Conservation (phyloP, 2,797 vertebrate species). For the Coracias cyanogaster region DNA sequence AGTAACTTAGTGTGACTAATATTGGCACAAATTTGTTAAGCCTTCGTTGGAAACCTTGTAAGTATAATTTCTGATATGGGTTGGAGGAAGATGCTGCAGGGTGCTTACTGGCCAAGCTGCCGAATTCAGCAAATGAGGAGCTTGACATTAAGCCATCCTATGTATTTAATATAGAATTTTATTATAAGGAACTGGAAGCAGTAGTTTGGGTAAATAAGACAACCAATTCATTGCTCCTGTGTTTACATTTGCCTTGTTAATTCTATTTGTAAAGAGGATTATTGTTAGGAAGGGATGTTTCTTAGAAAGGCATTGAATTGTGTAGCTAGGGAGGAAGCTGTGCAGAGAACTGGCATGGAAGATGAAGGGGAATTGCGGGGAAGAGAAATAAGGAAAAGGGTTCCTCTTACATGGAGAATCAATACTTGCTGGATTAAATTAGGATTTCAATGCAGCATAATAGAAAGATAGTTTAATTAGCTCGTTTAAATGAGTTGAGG, state of each 20-base stretch:
- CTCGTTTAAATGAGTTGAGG: not conserved
- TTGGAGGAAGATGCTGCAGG: not conserved
- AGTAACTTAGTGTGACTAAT: not conserved
- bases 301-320: not conserved
- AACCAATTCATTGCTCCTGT: not conserved
- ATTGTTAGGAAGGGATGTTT: not conserved
- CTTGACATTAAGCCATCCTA: not conserved
- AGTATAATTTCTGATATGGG: not conserved
- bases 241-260: conserved; percentile 3
- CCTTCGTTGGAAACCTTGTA: not conserved
- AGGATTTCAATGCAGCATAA: not conserved
- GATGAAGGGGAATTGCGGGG: not conserved
- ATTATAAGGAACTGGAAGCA: not conserved
- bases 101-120: not conserved
- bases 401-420: not conserved
- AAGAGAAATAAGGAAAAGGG: not conserved
- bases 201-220: conserved; percentile 3
- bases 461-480: not conserved
- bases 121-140: not conserved
- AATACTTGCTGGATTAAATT: not conserved
- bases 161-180: not conserved
- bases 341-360: not conserved
- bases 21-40: not conserved
- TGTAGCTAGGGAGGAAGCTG: not conserved
- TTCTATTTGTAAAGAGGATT: conserved; percentile 1